Evolutionary conservation across 1,140 invertebrate species (phyloP), one percentile per base, ranked within the genome.

Genomic region (Vanessa tameamea): DNA sequence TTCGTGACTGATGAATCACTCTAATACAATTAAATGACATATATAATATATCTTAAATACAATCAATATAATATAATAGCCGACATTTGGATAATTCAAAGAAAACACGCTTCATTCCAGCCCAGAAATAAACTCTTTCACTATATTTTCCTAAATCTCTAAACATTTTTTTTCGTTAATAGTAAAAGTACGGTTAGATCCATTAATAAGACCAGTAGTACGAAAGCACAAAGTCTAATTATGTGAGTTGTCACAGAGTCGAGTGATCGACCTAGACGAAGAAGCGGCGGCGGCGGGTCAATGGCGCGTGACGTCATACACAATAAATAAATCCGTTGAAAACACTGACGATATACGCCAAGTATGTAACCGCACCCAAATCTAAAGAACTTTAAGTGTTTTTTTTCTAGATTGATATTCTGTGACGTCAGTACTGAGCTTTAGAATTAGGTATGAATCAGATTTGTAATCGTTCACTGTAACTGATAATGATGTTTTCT

Each of bases 261-360:
- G 53, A 37, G 53, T 31, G 31, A 37, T 61, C 68, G 68, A 69
- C 68, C 68, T 69, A 69, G 63, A 64, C 63, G 57, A 31, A 61
- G 68, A 69, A 12, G 57, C 55, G 37, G 72, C 57, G 76, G 57
- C 55, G 37, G 72, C 57, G 76, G 86, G 87, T 86, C 88, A 88
- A 89, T 89, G 85, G 79, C 83, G 87, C 80, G 75, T 90, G 88
- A 90, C 86, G 85, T 87, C 87, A 90, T 80, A 80, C 69, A 79
- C 78, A 55, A 77, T 73, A 76, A 73, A 82, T 80, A 78, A 78
- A 81, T 78, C 72, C 65, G 67, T 69, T 73, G 73, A 67, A 51
- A 16, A 23, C 72, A 76, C 72, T 79, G 74, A 77, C 68, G 73
- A 75, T 78, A 77, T 72, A 76, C 75, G 76, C 61, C 78, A 80